Conservation (phyloP, 2,888 invertebrate genomes). For the Latrodectus hesperus region DNA sequence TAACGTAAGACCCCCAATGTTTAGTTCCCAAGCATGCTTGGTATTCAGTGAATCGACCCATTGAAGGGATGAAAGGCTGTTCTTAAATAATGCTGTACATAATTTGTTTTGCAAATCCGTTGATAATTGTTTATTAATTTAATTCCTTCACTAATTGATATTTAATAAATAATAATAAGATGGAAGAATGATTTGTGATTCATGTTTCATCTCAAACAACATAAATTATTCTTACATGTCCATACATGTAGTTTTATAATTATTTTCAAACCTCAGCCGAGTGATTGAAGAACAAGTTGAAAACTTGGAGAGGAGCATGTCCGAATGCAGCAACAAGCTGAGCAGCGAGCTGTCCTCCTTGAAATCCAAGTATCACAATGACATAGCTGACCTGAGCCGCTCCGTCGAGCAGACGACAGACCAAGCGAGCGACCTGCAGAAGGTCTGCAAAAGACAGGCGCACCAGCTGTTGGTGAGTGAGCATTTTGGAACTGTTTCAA, state of each 20-base stretch:
- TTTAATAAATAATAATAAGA: neutral
- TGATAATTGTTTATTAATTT: neutral
- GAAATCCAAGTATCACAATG: slow-evolving; percentile 99
- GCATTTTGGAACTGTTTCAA: too few relatives aligned
- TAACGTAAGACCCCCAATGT: too few relatives aligned
- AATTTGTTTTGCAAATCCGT: neutral
- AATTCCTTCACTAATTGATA: neutral
- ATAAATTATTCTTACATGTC: neutral
- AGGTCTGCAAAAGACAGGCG: slow-evolving; percentile 97
- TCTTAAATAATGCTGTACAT: too few relatives aligned
- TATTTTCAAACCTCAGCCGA: slow-evolving; percentile 37
- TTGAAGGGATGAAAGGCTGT: too few relatives aligned
- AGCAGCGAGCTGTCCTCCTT: slow-evolving; percentile 96
- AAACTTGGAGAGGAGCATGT: slow-evolving; percentile 93
- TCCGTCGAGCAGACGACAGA: slow-evolving; percentile 98
- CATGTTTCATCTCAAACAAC: neutral
- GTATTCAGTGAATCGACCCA: too few relatives aligned
- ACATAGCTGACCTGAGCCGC: slow-evolving; percentile 96
- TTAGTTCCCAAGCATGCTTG: too few relatives aligned
- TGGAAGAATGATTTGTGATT: neutral
- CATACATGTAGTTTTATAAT: neutral
- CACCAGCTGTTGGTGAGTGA: slow-evolving; percentile 84
- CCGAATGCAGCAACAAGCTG: slow-evolving; percentile 95
- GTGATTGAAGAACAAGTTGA: slow-evolving; percentile 92
- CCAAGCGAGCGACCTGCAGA: slow-evolving; percentile 96